Evolutionary conservation across 2,888 invertebrate genomes (phyloP), one percentile per base, ranked within the genome.

Genomic region (Erynnis tages): DNA sequence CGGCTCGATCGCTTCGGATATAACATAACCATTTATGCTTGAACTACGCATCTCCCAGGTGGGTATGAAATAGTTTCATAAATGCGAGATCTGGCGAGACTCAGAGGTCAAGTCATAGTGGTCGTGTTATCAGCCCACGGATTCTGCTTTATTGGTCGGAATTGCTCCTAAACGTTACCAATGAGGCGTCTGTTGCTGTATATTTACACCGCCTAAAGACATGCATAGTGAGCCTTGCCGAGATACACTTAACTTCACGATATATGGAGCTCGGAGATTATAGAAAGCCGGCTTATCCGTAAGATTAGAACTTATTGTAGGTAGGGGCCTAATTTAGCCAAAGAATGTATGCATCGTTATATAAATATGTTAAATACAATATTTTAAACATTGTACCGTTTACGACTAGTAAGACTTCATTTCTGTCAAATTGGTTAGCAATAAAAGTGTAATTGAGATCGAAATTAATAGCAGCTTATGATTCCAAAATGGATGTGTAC

Each of bases 161-260:
- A 88, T 89, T 88, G 85, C 79, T 71, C 79, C 81, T 89, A 89
- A 88, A 88, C 81, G 87, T 76, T 88, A 80, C 83, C 85, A 86
- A 85, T 85, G 86, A 84, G 80, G 71, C 80, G 76, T 79, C 79
- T 79, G 79, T 82, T 82, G 80, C 71, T 75, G 80, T 84, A 73
- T 84, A 86, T 87, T 86, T 87, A 87, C 79, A 81, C 75, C 73
- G 71, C 72, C 61, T 74, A 57, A 65, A 74, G 66, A 72, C 77
- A 72, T 76, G 77, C 72, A 71, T 71, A 71, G 73, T 71, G 71
- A 64, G 68, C 63, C 64, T 69, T 63, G 69, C 61, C 63, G 70
- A n/a, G n/a, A 71, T 72, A 72, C 71, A 73, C 81, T 87, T 84
- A 85, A 83, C 58, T 67, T 57, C 60, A 65, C 67, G 75, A 80